Conservation (phyloP, 2,797 vertebrate genomes). For the Lacerta bilineata region DNA sequence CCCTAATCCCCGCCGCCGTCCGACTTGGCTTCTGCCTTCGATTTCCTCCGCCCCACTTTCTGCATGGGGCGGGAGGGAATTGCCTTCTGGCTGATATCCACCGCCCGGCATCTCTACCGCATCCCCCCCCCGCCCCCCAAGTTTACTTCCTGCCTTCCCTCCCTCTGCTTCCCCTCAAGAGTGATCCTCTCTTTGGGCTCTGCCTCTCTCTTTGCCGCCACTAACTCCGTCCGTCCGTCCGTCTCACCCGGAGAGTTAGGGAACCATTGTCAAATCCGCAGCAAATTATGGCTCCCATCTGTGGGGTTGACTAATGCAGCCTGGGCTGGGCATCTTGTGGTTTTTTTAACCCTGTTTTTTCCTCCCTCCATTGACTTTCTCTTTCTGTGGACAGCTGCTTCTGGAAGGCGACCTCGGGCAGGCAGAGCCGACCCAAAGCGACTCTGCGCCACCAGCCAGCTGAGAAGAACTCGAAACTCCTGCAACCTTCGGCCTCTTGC, state of each 20-base stretch:
- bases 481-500: neutral
- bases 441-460: neutral
- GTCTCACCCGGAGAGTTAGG: neutral
- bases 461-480: neutral
- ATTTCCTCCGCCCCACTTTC: neutral
- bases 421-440: constrained; percentile 32
- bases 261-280: neutral
- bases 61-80: constrained; percentile 15
- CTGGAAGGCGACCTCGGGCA: constrained; percentile 21
- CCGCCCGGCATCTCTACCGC: neutral
- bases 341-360: constrained; percentile 20
- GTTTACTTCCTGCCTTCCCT: neutral
- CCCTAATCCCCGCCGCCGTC: neutral
- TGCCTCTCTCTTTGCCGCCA: neutral
- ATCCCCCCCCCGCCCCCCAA: neutral
- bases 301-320: neutral
- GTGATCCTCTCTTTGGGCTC: too few species aligned
- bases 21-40: neutral
- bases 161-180: neutral
- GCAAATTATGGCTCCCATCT: neutral
- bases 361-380: constrained; percentile 19
- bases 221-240: neutral
- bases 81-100: neutral
- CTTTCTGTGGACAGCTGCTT: constrained; percentile 36
- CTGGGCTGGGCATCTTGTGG: neutral